These are phyloP conservation scores for Merodon equestris DNA, from an alignment of 2,888 invertebrate species.

Conservation along the genomic window DNA sequence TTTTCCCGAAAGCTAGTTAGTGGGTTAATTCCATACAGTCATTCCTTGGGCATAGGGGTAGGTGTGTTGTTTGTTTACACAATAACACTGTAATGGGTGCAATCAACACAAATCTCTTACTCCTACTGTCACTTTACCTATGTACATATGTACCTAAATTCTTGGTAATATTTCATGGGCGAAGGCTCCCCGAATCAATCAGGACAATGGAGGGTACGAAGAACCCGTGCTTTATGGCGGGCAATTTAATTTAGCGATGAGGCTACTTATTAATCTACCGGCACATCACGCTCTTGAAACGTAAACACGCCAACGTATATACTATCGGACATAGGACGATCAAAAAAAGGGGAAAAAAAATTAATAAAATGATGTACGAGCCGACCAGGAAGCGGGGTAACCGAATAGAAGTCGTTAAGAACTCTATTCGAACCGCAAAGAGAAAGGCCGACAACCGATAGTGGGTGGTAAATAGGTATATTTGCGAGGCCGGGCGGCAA, in stretches of 20 bases:
- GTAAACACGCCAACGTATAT: slow-evolving; percentile 22
- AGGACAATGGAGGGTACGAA: too few relatives aligned
- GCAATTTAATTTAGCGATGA: slow-evolving; percentile 22
- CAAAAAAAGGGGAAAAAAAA: slow-evolving; percentile 19
- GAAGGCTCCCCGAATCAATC: background rate
- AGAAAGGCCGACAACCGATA: background rate
- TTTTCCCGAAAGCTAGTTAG: slow-evolving; percentile 32
- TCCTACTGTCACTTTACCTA: background rate
- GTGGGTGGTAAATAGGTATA: background rate
- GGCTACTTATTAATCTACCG: slow-evolving; percentile 7
- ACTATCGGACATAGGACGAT: background rate
- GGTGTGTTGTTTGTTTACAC: too few relatives aligned
- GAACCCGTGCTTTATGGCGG: slow-evolving; percentile 18
- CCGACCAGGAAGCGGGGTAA: too few relatives aligned
- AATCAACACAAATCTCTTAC: slow-evolving; percentile 25
- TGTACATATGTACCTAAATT: background rate
- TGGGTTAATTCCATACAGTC: too few relatives aligned
- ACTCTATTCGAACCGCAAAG: too few relatives aligned
- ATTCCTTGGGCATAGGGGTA: background rate
- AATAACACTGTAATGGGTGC: slow-evolving; percentile 30
- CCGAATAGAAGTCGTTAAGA: too few relatives aligned
- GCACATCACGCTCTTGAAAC: slow-evolving; percentile 19
- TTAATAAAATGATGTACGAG: background rate
- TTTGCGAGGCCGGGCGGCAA: slow-evolving; percentile 8
- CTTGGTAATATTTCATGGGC: too few relatives aligned